These are phyloP conservation scores for Drosophila melanocephala DNA, from an alignment of 2,888 invertebrate species.

Conservation along the genomic window DNA sequence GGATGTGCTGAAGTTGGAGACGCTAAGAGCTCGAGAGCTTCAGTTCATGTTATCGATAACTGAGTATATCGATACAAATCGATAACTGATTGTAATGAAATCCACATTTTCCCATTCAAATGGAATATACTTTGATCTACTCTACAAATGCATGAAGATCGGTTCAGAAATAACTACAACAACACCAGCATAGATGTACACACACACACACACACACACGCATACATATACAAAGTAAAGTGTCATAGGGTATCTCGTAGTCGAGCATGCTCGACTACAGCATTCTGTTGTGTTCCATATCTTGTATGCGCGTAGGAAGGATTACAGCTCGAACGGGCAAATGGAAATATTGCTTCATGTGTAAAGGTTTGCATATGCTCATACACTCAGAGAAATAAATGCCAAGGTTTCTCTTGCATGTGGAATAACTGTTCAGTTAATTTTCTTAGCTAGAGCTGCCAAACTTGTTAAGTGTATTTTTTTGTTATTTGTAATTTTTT, in stretches of 20 bases:
- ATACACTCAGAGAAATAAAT: background rate
- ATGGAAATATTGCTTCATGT: background rate
- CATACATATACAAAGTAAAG: background rate
- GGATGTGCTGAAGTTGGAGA: background rate
- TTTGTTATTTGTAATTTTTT: no score
- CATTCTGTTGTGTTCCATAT: background rate
- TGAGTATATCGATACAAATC: background rate
- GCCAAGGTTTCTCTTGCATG: no score
- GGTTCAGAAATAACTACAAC: no score
- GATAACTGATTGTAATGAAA: background rate
- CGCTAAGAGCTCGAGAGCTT: background rate
- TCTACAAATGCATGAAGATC: no score
- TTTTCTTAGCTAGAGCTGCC: background rate
- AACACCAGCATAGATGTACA: background rate
- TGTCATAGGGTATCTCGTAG: background rate
- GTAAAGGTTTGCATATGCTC: background rate
- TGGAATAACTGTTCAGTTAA: no score
- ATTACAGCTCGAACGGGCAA: background rate
- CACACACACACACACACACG: background rate
- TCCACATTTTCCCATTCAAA: background rate
- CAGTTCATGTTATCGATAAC: no score
- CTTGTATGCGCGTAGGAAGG: background rate
- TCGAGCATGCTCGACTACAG: background rate
- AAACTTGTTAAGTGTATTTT: no score
- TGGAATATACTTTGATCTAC: background rate